phyloP scores from a whole-genome alignment of 2,113 vertebrate genomes.

The Pan paniscus region DNA sequence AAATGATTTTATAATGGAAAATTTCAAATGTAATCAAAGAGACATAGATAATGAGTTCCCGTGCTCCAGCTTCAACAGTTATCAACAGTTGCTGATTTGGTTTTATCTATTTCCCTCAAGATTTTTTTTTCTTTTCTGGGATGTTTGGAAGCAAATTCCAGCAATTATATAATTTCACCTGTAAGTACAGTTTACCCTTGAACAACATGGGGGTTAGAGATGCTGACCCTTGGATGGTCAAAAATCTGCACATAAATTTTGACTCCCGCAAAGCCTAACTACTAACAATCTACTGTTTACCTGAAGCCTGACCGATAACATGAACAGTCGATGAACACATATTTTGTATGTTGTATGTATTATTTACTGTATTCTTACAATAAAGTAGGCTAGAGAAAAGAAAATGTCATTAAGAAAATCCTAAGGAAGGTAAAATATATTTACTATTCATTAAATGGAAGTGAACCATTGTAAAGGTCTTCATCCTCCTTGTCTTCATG shows the following conservation, averaged over 20 bases:
- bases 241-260: not conserved
- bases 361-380: not conserved
- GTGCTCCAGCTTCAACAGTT: not conserved
- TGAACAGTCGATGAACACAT: not conserved
- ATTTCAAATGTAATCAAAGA: constrained; percentile 25
- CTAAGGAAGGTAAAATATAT: not conserved
- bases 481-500: not conserved
- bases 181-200: not conserved
- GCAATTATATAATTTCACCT: constrained; percentile 16
- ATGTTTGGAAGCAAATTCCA: constrained; percentile 40
- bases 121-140: not conserved
- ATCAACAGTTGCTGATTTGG: not conserved
- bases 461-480: not conserved
- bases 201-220: not conserved
- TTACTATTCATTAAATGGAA: not conserved
- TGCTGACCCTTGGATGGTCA: not conserved
- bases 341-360: not conserved
- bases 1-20: constrained; percentile 50
- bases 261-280: not conserved
- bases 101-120: not conserved
- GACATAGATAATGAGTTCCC: not conserved
- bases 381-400: not conserved
- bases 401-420: not conserved
- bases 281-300: not conserved
- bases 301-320: not conserved